Evolutionary conservation across 2,113 vertebrate genomes (phyloP), one percentile per base, ranked within the genome.

Genomic region (Acrocephalus kingi): DNA sequence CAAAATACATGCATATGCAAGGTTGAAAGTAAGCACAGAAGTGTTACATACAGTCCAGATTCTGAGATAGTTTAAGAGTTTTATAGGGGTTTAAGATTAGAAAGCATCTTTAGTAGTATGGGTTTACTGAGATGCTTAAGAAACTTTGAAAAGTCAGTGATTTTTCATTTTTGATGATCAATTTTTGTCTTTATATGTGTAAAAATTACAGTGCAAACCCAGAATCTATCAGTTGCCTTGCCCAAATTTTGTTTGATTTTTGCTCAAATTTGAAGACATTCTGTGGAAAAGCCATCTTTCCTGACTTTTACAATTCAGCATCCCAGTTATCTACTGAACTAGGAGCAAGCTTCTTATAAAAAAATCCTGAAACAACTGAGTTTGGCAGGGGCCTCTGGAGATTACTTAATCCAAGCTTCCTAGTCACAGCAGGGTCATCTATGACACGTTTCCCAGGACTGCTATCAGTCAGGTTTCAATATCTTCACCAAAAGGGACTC

Each of bases 401-500:
- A 66, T 69, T 24, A 55, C 22, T 5, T 72, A 35, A 24, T 72
- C 48, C 41, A 58, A 30, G 33, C 9, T 75, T 28, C 28, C 10
- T 62, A 19, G 20, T 77, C 58, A 63, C 78, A 64, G 14, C 22
- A 62, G 16, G 9, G 11, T 33, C 23, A 76, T 16, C 17, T 54
- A 11, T 12, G 9, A 33, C 15, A 27, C 0, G 0, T 11, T 75
- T 7, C 7, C 18, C 13, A 62, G 46, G 28, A 51, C 25, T 3
- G 0, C 19, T 55, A 48, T 33, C 3, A 3, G 28, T 37, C 14
- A 46, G 41, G 3, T 58, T 80, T 56, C 2, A 88, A 27, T 43
- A 46, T 48, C 37, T 58, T 31, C 21, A 33, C 43, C 33, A 67
- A 68, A 58, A 74, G 7, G 43, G 15, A 52, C 9, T 18, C 22